Evolutionary conservation across 53 echinoderm and acorn worm genomes (phyloP).

Genomic region (Echinometra lucunter): DNA sequence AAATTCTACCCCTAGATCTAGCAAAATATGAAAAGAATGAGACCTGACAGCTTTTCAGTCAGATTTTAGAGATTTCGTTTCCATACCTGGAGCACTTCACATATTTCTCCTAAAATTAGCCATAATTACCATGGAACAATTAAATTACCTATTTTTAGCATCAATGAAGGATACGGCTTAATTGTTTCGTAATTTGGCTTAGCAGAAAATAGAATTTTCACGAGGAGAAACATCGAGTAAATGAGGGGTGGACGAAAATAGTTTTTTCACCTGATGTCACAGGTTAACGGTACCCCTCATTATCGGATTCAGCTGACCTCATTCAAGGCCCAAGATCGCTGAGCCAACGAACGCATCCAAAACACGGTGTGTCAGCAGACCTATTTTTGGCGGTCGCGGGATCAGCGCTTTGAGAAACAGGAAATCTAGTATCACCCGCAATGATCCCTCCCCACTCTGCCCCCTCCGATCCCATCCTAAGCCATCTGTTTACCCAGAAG

Average conservation of each 20-base stretch:
- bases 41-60: background rate
- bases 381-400: conserved; percentile 51
- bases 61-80: background rate
- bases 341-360: conserved; percentile 42
- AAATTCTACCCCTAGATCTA: background rate
- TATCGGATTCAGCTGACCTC: conserved; percentile 29
- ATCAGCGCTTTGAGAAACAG: conserved; percentile 53
- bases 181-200: conserved; percentile 6
- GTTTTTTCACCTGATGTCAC: conserved; percentile 44
- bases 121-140: background rate
- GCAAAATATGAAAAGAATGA: background rate
- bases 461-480: background rate
- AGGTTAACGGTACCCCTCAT: background rate
- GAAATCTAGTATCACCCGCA: conserved; percentile 63
- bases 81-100: background rate
- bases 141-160: conserved; percentile 35
- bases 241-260: conserved; percentile 23
- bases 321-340: background rate
- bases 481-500: conserved; percentile 54
- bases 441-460: conserved; percentile 18
- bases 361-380: conserved; percentile 51
- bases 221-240: background rate
- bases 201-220: conserved; percentile 21
- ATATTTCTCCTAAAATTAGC: background rate
- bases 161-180: conserved; percentile 2